Conservation (phyloP, 2,888 invertebrate genomes). For the Aporophyla lueneburgensis region DNA sequence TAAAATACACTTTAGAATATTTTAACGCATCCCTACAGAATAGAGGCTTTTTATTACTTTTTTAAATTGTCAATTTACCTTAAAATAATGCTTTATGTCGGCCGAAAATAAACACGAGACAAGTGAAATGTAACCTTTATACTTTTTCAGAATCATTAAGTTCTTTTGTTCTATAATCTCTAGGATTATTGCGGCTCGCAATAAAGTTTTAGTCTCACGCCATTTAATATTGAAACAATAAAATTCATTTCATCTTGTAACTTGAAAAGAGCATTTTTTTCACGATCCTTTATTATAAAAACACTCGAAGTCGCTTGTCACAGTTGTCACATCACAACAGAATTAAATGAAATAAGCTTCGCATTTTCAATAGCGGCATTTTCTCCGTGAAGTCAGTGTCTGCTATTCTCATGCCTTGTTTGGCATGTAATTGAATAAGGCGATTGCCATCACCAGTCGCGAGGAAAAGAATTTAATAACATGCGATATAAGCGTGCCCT, state of each 20-base stretch:
- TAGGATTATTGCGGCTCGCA: slow-evolving; percentile 41
- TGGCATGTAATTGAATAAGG: slow-evolving; percentile 88
- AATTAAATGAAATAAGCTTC: slow-evolving; percentile 83
- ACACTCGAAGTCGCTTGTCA: slow-evolving; percentile 70
- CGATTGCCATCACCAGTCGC: slow-evolving; percentile 85
- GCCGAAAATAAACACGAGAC: slow-evolving; percentile 20
- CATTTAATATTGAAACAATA: slow-evolving; percentile 54
- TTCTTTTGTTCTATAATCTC: slow-evolving; percentile 45
- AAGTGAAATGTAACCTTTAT: slow-evolving; percentile 27
- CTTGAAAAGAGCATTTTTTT: slow-evolving; percentile 44
- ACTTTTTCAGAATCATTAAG: slow-evolving; percentile 43
- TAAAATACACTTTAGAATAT: slow-evolving; percentile 56
- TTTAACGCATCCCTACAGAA: slow-evolving; percentile 28
- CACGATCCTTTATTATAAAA: slow-evolving; percentile 66
- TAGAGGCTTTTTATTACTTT: slow-evolving; percentile 34
- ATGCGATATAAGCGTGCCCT: slow-evolving; percentile 78
- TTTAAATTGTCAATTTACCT: slow-evolving; percentile 33
- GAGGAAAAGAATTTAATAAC: slow-evolving; percentile 89
- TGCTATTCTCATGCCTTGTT: slow-evolving; percentile 85
- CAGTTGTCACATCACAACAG: slow-evolving; percentile 71
- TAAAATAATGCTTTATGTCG: slow-evolving; percentile 11
- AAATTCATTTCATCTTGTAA: slow-evolving; percentile 45
- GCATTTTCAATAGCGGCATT: slow-evolving; percentile 83
- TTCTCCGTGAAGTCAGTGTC: slow-evolving; percentile 84
- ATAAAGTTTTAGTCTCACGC: slow-evolving; percentile 34